Conservation (phyloP, 2,888 invertebrate species). For the Plebejus argus region DNA sequence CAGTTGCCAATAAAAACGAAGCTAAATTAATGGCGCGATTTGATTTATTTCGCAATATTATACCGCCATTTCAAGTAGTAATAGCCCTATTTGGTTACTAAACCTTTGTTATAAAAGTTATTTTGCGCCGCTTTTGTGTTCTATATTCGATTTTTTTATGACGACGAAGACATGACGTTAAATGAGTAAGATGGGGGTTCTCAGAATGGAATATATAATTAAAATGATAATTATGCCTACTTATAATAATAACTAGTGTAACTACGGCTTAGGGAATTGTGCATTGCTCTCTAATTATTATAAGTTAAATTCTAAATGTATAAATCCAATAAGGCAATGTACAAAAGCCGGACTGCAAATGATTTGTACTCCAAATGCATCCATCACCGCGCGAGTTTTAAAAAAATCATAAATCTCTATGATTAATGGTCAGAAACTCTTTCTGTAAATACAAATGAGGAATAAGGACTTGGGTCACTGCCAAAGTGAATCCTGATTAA, state of each 20-base stretch:
- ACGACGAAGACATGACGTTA: too few relatives aligned
- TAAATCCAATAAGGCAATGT: neutral
- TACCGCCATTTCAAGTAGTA: neutral
- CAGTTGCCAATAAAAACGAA: constrained; percentile 9
- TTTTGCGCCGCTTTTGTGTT: too few relatives aligned
- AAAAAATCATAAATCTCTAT: constrained; percentile 75
- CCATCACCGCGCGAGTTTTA: constrained; percentile 54
- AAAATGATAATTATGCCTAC: too few relatives aligned
- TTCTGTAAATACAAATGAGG: constrained; percentile 78
- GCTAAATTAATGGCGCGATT: neutral
- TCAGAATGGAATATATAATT: too few relatives aligned
- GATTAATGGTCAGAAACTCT: constrained; percentile 75
- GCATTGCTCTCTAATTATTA: neutral
- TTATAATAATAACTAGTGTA: too few relatives aligned
- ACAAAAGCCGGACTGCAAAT: neutral
- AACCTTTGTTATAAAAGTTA: neutral
- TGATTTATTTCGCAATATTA: constrained; percentile 8
- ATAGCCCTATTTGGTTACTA: neutral
- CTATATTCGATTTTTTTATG: too few relatives aligned
- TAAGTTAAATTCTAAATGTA: neutral
- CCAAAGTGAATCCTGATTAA: constrained; percentile 77
- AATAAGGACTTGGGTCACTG: constrained; percentile 75
- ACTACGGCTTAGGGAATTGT: neutral
- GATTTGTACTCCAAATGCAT: constrained; percentile 32
- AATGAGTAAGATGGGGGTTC: too few relatives aligned